These are phyloP conservation scores for Sogatella furcifera DNA, from an alignment of 1,140 invertebrate species.

Conservation along the genomic window DNA sequence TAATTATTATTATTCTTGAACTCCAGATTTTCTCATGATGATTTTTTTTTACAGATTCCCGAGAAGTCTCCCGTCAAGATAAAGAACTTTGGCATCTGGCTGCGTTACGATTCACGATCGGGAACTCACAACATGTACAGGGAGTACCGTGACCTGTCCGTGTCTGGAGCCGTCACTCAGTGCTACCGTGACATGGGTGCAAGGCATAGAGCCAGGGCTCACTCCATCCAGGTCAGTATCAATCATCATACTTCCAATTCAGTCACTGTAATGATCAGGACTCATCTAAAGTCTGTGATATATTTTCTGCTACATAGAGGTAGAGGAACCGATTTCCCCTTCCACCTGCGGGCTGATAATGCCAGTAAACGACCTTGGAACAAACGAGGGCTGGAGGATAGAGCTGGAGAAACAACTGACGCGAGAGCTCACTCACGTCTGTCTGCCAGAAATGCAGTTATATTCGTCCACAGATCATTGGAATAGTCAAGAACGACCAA, in stretches of 20 bases:
- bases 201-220: conserved; percentile 90
- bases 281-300: too few relatives aligned
- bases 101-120: conserved; percentile 93
- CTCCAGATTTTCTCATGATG: neutral
- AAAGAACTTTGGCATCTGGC: conserved; percentile 99
- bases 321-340: too few relatives aligned
- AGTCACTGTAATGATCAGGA: too few relatives aligned
- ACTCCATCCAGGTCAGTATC: conserved; percentile 72
- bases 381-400: too few relatives aligned
- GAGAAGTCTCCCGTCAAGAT: conserved; percentile 89
- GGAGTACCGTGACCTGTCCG: conserved; percentile 93
- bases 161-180: conserved; percentile 92
- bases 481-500: too few relatives aligned
- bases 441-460: too few relatives aligned
- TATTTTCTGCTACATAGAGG: too few relatives aligned
- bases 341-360: too few relatives aligned
- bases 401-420: too few relatives aligned
- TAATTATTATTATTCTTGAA: neutral
- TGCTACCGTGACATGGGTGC: conserved; percentile 99
- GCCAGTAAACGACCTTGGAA: too few relatives aligned
- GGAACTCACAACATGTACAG: conserved; percentile 99
- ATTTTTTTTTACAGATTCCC: conserved; percentile 46
- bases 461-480: too few relatives aligned
- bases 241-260: neutral
- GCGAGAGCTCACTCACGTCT: too few relatives aligned